phyloP scores from a whole-genome alignment of 2,888 invertebrate genomes.

The Unio pictorum region DNA sequence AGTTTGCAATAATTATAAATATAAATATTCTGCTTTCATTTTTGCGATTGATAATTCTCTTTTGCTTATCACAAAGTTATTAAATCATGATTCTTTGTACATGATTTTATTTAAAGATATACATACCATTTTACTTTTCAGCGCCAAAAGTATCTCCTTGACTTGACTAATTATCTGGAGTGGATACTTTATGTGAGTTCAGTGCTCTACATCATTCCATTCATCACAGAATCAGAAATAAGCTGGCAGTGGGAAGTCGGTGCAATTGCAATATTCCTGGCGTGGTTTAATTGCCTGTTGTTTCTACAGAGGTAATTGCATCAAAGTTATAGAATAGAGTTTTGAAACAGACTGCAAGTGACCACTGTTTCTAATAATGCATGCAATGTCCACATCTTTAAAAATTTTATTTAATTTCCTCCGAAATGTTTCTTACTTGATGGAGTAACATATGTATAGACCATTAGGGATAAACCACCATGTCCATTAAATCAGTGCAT shows the following conservation, averaged over 20 bases:
- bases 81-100: neutral
- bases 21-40: too few relatives aligned
- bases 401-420: too few relatives aligned
- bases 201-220: slow-evolving; percentile 77
- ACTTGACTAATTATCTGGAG: slow-evolving; percentile 79
- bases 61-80: neutral
- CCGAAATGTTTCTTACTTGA: too few relatives aligned
- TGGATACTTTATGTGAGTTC: slow-evolving; percentile 85
- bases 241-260: slow-evolving; percentile 78
- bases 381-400: too few relatives aligned
- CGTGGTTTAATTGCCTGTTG: slow-evolving; percentile 89
- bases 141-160: slow-evolving; percentile 68
- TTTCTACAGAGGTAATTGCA: slow-evolving; percentile 81
- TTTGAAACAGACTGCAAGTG: too few relatives aligned
- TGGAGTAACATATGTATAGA: too few relatives aligned
- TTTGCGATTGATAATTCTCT: too few relatives aligned
- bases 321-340: too few relatives aligned
- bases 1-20: too few relatives aligned
- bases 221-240: slow-evolving; percentile 26
- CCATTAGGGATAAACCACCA: too few relatives aligned
- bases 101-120: neutral
- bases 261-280: slow-evolving; percentile 86
- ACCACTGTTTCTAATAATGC: too few relatives aligned
- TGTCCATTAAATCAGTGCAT: too few relatives aligned
- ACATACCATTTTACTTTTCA: slow-evolving; percentile 60